A percentile compares a stretch with the other conserved stretches of the same genome.
These are phyloP conservation scores for Plectus sambesii DNA, from an alignment of 1,140 invertebrate species.

Conservation along the genomic window DNA sequence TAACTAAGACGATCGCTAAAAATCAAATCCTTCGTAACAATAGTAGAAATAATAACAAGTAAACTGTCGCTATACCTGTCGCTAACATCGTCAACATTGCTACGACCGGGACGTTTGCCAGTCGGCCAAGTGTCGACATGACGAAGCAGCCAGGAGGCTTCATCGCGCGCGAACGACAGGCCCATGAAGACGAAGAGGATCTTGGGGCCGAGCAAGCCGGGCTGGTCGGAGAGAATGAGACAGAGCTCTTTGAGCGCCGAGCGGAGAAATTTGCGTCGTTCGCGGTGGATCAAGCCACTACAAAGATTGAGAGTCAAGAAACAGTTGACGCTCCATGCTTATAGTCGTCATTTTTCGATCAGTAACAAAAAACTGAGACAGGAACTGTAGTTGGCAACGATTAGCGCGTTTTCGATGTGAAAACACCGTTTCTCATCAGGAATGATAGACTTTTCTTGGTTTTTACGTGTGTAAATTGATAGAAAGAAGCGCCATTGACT, in stretches of 20 bases:
- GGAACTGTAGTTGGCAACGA: constrained; percentile 11
- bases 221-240: constrained; percentile 89
- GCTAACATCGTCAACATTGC: constrained; percentile 23
- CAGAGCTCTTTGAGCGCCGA: constrained; percentile 87
- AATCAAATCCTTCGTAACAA: too few relatives aligned
- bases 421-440: too few relatives aligned
- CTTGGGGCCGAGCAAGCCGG: constrained; percentile 68
- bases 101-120: too few relatives aligned
- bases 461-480: too few relatives aligned
- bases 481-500: too few relatives aligned
- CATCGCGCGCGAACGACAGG: constrained; percentile 82
- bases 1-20: too few relatives aligned
- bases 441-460: too few relatives aligned
- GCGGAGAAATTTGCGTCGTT: constrained; percentile 85
- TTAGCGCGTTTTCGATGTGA: constrained; percentile 5
- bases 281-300: constrained; percentile 52
- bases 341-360: too few relatives aligned
- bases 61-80: constrained; percentile 20
- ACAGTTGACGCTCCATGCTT: too few relatives aligned
- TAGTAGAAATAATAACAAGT: constrained; percentile 10
- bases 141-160: constrained; percentile 87
- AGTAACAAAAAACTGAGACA: too few relatives aligned
- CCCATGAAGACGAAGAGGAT: constrained; percentile 93
- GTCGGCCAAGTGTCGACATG: constrained; percentile 88
- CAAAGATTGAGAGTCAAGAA: constrained; percentile 7